Base-by-base conservation (phyloP, 2,113 vertebrate species). In the Erpornis zantholeuca region DNA sequence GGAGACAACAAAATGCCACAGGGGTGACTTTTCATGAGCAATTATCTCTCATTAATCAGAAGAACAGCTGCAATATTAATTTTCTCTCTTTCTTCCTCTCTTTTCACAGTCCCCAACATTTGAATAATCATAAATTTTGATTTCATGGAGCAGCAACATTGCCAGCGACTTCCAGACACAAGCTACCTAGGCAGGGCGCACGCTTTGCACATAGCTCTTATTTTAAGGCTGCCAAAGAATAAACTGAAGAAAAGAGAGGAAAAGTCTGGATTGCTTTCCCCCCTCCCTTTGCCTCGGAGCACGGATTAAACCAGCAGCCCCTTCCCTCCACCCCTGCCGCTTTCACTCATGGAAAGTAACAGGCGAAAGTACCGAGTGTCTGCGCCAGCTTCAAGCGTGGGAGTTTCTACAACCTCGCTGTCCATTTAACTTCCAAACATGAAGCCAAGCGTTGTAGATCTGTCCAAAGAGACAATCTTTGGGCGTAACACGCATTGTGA, bases 21-120 rank as follows among this genome's bases (percentile, higher is more conserved):
- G 98, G 99, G 99, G 98, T 99, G 99, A 99, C 99, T 99, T 99
- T 99, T 99, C 99, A 99, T 98, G 98, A 99, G 98, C 99, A 99
- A 99, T 99, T 99, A 99, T 99, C 99, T 99, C 98, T 98, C 98
- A 98, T 99, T 98, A 98, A 98, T 99, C 99, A 99, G 99, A 99
- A 98, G 98, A 99, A 99, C 99, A 99, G 99, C 99, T 99, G 99
- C 99, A 99, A 98, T 98, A 99, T 99, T 99, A 98, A 98, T 99
- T 99, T 99, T 98, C 98, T 97, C 98, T 98, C 98, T 98, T 98
- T 98, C 97, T 98, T 98, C 97, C 98, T 97, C 97, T 97, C 98
- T 98, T 98, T 98, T 98, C 98, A 98, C 98, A 98, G 96, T 97
- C 95, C 82, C 83, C 96, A 98, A 97, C 97, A 98, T 98, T 98